Percentiles rank a stretch among this genome's conserved stretches.
Conservation (phyloP, 1,140 invertebrate species). For the Drosophila pseudoananassae region DNA sequence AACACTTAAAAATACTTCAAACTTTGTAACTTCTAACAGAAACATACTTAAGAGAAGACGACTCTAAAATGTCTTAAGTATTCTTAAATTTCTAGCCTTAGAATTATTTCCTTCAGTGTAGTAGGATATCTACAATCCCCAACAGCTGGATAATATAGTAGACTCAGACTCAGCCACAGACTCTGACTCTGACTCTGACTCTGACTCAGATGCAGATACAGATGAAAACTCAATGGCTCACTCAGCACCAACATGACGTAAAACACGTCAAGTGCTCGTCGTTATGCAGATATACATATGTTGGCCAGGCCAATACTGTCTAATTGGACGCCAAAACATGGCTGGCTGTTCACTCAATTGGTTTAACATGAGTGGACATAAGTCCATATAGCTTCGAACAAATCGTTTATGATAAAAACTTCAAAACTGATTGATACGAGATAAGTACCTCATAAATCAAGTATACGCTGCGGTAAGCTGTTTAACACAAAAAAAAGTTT, state of each 20-base stretch:
- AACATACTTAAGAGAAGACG: too few relatives aligned
- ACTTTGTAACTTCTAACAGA: neutral
- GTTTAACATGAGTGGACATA: slow-evolving; percentile 46
- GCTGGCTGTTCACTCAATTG: slow-evolving; percentile 25
- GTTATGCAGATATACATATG: slow-evolving; percentile 30
- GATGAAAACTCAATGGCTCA: slow-evolving; percentile 17
- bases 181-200: slow-evolving; percentile 1
- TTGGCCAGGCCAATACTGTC: slow-evolving; percentile 16
- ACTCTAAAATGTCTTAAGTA: too few relatives aligned
- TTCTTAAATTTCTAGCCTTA: neutral
- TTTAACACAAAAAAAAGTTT: neutral
- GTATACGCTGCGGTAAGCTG: neutral
- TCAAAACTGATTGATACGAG: slow-evolving; percentile 25
- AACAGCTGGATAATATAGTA: slow-evolving; percentile 18
- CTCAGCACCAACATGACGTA: slow-evolving; percentile 36
- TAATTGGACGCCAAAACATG: slow-evolving; percentile 43
- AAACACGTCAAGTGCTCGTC: slow-evolving; percentile 39
- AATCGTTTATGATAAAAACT: slow-evolving; percentile 68
- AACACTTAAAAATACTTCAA: neutral
- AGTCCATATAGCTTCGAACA: slow-evolving; percentile 32
- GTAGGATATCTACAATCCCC: slow-evolving; percentile 6
- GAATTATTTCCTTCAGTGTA: slow-evolving; percentile 13
- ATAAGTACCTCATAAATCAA: slow-evolving; percentile 23
- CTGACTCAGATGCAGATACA: slow-evolving; percentile 5
- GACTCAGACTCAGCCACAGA: slow-evolving; percentile 6